Evolutionary conservation across 2,113 vertebrate genomes (phyloP).

Genomic region (Herpailurus yagouaroundi): DNA sequence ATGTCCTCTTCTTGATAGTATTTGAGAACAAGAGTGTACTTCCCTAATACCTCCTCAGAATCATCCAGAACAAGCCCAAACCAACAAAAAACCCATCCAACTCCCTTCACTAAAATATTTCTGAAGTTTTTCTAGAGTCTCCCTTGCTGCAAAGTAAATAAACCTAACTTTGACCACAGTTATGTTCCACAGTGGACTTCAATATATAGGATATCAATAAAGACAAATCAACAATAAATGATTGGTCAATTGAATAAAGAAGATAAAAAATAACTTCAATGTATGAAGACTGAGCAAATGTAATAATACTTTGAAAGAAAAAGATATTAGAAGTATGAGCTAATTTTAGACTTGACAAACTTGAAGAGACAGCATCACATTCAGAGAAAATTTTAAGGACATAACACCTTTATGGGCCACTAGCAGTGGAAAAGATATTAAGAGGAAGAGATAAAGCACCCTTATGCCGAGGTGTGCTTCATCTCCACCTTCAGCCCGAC

Average conservation of each 20-base stretch:
- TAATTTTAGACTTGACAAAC: neutral
- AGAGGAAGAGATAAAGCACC: neutral
- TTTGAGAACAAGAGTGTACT: neutral
- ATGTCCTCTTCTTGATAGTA: neutral
- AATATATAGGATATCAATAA: neutral
- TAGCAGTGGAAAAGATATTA: neutral
- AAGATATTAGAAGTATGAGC: neutral
- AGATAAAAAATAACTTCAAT: neutral
- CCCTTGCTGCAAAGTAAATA: constrained; percentile 10
- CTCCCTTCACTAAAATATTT: neutral
- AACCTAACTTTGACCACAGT: neutral
- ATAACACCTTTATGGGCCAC: neutral
- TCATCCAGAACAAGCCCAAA: neutral
- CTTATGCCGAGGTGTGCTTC: neutral
- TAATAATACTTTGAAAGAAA: neutral
- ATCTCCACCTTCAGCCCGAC: neutral
- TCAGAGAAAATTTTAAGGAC: neutral
- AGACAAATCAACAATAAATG: neutral
- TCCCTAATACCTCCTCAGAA: neutral
- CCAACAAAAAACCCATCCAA: neutral
- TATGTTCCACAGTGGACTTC: neutral
- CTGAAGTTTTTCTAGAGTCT: neutral
- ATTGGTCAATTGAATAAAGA: neutral
- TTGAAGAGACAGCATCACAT: neutral
- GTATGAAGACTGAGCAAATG: neutral